These are phyloP conservation scores for Orius insidiosus DNA, from an alignment of 1,140 invertebrate species.

Conservation along the genomic window DNA sequence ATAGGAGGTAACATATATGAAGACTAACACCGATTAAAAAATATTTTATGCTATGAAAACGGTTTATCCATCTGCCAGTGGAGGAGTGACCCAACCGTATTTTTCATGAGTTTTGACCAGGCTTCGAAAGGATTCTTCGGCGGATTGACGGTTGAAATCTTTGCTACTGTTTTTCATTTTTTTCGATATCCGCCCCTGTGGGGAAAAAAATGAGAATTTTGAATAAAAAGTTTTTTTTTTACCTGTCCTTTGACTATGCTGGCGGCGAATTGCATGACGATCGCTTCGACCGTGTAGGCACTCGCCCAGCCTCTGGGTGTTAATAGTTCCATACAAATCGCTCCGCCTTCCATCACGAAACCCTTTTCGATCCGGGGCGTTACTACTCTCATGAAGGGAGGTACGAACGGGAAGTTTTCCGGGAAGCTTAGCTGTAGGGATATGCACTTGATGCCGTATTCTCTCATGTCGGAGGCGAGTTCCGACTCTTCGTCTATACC, in stretches of 20 bases:
- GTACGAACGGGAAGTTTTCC: conserved; percentile 84
- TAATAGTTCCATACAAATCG: conserved; percentile 90
- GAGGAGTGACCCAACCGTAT: conserved; percentile 75
- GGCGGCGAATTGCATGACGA: conserved; percentile 87
- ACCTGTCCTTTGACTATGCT: conserved; percentile 89
- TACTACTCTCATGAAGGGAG: conserved; percentile 86
- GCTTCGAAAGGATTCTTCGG: conserved; percentile 68
- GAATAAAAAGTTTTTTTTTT: conserved; percentile 6
- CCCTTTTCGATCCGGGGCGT: conserved; percentile 82
- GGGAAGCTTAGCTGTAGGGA: conserved; percentile 68
- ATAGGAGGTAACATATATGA: no score
- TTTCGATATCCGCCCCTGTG: conserved; percentile 52
- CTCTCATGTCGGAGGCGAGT: conserved; percentile 57
- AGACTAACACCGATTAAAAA: no score
- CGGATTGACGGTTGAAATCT: conserved; percentile 59
- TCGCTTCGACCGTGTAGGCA: conserved; percentile 84
- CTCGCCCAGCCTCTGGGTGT: conserved; percentile 87
- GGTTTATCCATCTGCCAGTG: conserved; percentile 57
- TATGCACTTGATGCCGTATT: conserved; percentile 50
- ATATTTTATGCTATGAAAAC: no score
- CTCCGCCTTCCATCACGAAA: conserved; percentile 87
- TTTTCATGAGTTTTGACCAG: conserved; percentile 76
- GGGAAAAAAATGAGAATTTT: conserved; percentile 17
- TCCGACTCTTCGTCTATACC: conserved; percentile 66
- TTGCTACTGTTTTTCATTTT: conserved; percentile 52